Conservation (phyloP, 1,140 invertebrate genomes). For the Bombus sylvicola region DNA sequence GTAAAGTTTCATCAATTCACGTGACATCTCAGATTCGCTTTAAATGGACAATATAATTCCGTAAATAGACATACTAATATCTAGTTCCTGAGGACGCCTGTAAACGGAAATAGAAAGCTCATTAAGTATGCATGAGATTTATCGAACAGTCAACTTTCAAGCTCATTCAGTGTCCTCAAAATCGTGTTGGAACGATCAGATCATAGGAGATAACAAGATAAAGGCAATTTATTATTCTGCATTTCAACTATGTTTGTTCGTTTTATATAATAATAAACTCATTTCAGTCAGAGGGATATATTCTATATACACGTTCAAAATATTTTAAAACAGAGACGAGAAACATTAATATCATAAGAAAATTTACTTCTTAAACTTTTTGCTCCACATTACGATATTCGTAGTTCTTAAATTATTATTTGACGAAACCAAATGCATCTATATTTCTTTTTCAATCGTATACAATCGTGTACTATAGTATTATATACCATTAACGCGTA, state of each 20-base stretch:
- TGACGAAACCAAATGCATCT: not conserved
- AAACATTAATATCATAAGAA: no score
- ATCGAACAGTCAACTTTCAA: constrained; percentile 35
- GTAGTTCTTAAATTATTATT: not conserved
- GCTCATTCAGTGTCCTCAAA: constrained; percentile 21
- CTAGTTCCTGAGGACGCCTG: not conserved
- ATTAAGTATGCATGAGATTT: constrained; percentile 35
- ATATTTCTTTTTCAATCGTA: not conserved
- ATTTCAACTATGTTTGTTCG: not conserved
- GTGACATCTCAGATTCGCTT: not conserved
- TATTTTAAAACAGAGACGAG: not conserved
- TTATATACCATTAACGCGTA: not conserved
- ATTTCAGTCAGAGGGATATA: not conserved
- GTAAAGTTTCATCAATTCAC: not conserved
- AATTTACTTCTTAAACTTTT: no score
- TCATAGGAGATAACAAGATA: not conserved
- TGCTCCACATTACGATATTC: not conserved
- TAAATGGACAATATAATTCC: not conserved
- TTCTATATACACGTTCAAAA: not conserved
- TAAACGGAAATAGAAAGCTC: constrained; percentile 27
- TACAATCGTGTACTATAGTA: not conserved
- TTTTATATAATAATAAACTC: not conserved
- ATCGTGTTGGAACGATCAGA: not conserved
- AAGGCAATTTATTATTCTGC: not conserved
- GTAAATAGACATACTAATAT: constrained; percentile 13